Evolutionary conservation across 2,888 invertebrate genomes (phyloP), one percentile per base, ranked within the genome.

Genomic region (Pogonocherus hispidulus): DNA sequence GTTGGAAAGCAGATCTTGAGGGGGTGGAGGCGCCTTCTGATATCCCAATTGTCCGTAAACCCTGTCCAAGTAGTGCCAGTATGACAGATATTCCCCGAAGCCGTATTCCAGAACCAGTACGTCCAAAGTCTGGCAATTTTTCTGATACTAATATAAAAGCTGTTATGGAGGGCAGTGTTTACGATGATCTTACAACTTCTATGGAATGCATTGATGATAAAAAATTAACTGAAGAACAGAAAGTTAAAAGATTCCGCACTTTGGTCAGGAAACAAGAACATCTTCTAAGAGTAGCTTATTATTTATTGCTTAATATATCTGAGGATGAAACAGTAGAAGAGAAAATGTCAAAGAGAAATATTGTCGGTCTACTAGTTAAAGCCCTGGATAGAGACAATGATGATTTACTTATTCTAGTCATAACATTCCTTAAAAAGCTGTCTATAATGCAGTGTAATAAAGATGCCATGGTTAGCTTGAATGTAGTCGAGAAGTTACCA

Each of bases 371-470:
- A 86, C 88, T 98, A 41, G 91, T 95, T 52, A 94, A 94, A 80
- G 93, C 95, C 8, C 88, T 99, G 83, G 97, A 97, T 79, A 89
- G 98, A 71, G 94, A 94, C 78, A 96, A 96, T 84, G 91, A 92
- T 72, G 97, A 98, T 85, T 89, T 98, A 23, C 88, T 98, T 47
- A 93, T 96, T 80, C 88, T 98, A 65, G 94, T 96, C 57, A 92
- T 97, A 18, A 96, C 96, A 20, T 99, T 99, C 86, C 88, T 99
- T 52, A 96, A 97, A 86, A 99, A 98, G 84, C 87, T 99, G 18
- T 97, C 97, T 3, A 93, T 98, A 79, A 98, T 96, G 86, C 90
- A 93, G 62, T 97, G 97, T 85, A 99, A 99, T 84, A 97, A 97
- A 86, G 94, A 95, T 82, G 91, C 92, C 71, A 97, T 99, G 97